Percentiles rank a stretch among this genome's conserved stretches.
Conservation (phyloP, 2,113 vertebrate genomes). For the Psilopogon haemacephalus region DNA sequence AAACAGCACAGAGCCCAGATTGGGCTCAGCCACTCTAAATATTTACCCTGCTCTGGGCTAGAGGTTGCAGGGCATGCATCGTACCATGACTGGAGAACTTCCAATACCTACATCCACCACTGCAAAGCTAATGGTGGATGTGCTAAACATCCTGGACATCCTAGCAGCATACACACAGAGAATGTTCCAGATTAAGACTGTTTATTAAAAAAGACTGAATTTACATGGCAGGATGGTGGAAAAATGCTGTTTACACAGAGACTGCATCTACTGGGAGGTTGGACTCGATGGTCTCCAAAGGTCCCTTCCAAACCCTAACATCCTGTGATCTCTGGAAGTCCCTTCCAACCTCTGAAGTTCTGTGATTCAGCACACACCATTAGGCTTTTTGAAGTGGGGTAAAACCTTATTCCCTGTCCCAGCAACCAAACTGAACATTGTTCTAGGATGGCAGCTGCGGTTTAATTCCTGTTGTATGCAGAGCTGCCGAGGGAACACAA, state of each 20-base stretch:
- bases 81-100: slow-evolving; percentile 19
- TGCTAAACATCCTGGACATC: background rate
- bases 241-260: background rate
- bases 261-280: background rate
- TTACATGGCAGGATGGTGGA: background rate
- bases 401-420: background rate
- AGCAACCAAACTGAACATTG: background rate
- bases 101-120: slow-evolving; percentile 28
- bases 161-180: background rate
- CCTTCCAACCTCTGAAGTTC: too few species aligned
- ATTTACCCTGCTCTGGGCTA: slow-evolving; percentile 36
- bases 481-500: background rate
- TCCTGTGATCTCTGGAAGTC: too few species aligned
- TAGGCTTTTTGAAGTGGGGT: background rate
- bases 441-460: background rate
- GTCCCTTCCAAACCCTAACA: too few species aligned
- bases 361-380: background rate
- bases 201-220: background rate
- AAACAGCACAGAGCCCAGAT: background rate
- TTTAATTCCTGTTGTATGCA: background rate
- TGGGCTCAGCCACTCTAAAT: slow-evolving; percentile 51
- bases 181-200: background rate
- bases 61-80: background rate
- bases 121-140: background rate
- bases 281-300: too few species aligned